Base-by-base conservation (phyloP, 1,140 invertebrate genomes). In the Marisa cornuarietis region DNA sequence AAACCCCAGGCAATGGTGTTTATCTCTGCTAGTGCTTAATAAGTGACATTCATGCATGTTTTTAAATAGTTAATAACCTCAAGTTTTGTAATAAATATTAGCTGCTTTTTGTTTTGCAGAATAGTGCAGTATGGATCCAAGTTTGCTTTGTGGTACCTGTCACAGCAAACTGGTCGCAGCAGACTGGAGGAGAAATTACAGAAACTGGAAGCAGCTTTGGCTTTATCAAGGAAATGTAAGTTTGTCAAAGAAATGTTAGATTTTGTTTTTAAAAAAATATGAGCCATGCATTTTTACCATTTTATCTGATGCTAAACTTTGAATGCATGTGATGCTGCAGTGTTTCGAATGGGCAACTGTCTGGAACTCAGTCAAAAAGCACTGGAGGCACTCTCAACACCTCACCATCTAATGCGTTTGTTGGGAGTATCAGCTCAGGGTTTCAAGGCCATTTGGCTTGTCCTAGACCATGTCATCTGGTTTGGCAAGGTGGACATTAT, bases 191-290 rank as follows among this genome's bases (percentile, higher is more conserved):
- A 75, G 68, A 79, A 72, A 74, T 49, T 83, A 24, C 22, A 62
- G 26, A 81, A 80, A 61, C 76, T 83, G 26, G 82, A 83, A 71
- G 80, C 63, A 65, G 78, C 82, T 11, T 26, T 83, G 20, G 74
- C 76, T 16, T 71, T 83, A 69, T 83, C 82, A 26, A 81, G 82
- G 49, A 83, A 83, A 78, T 81, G 82, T 83, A 79, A 68, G 76
- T 78, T 51, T n/a, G 26, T 42, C 82, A 26, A 81, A 80, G 49
- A 83, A 83, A 78, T 81, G 82, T 83, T 76, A 68, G 76, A 69
- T 51, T n/a, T 42, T 42, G 31, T 42, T 42, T 42, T 42, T 42
- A 42, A 42, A 42, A 42, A 42, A 42, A 42, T 42, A 42, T 42
- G 26, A 18, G 5, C 18, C 54, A 61, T n/a, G 52, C 16, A 24